Base-by-base conservation (phyloP, 53 echinoderm and acorn worm species). In the Holothuria scabra region DNA sequence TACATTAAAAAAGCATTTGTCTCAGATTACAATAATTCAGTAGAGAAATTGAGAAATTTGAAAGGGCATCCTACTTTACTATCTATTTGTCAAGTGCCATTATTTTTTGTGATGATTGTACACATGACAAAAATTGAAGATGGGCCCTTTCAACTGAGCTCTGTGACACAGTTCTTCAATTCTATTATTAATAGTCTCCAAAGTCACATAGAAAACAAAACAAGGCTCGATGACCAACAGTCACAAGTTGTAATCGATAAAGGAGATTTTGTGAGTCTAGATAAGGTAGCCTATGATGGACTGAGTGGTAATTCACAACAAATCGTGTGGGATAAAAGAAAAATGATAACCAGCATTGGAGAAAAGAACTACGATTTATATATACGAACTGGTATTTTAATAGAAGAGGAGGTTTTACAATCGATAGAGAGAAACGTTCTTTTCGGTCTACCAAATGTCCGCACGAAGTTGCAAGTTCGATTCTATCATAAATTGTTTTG, bases 401-500 rank as follows among this genome's bases (percentile, higher is more conserved):
- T 30, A 20, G 68, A 32, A 8, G 68, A 67, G 12, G 35, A 30
- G 18, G 13, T 32, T 12, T 29, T 30, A n/a, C 3, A 35, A 38
- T 24, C 14, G 22, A 5, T 5, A 1, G 65, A 28, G 28, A 4
- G 9, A 20, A 19, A 22, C 14, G 13, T 12, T 32, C 5, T 16
- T 67, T 30, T 30, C 2, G n/a, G 20, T 9, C 33, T 38, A 21
- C 34, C 33, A 2, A 20, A 35, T 0, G 3, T 12, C 38, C 38
- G 34, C 38, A n/a, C 32, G 33, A 67, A 32, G 28, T 32, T 21
- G n/a, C 33, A 67, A 67, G 68, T 67, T 6, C 33, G 20, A 20
- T 67, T 67, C 68, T 67, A 20, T 13, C 68, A 67, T 28, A 30
- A 67, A 38, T 19, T 67, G 38, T 67, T 67, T 29, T 32, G 32